phyloP scores from a whole-genome alignment of 2,888 invertebrate species.

The Sycophila texana region DNA sequence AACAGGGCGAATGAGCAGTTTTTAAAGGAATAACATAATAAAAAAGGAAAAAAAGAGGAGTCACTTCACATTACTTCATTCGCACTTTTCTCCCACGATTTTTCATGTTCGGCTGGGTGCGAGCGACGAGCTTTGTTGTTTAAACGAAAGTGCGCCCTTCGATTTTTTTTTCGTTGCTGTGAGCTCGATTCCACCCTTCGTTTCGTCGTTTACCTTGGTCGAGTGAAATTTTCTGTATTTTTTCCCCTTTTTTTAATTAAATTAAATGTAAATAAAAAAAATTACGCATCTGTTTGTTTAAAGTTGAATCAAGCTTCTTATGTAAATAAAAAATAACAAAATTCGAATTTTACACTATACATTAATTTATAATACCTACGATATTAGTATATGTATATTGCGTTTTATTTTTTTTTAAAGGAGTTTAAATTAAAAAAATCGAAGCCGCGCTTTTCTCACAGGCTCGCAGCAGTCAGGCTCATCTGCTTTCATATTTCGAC shows the following conservation, averaged over 20 bases:
- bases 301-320: neutral
- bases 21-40: neutral
- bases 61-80: slow-evolving; percentile 30
- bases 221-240: neutral
- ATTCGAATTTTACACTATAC: neutral
- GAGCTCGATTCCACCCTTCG: too few species aligned
- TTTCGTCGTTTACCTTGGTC: too few species aligned
- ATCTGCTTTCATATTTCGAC: slow-evolving; percentile 50
- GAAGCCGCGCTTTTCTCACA: slow-evolving; percentile 39
- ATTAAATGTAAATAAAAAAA: slow-evolving; percentile 9
- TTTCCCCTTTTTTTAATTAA: neutral
- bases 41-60: slow-evolving; percentile 34
- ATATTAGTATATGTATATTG: neutral
- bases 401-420: neutral
- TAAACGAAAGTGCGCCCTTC: neutral
- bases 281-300: neutral
- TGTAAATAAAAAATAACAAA: neutral
- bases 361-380: neutral
- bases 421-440: slow-evolving; percentile 1
- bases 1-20: slow-evolving; percentile 44
- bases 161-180: too few species aligned
- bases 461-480: slow-evolving; percentile 13
- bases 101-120: slow-evolving; percentile 37
- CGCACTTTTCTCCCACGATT: slow-evolving; percentile 35
- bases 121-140: slow-evolving; percentile 11